These are phyloP conservation scores for Bellardia bayeri DNA, from an alignment of 2,888 invertebrate genomes.

Conservation along the genomic window DNA sequence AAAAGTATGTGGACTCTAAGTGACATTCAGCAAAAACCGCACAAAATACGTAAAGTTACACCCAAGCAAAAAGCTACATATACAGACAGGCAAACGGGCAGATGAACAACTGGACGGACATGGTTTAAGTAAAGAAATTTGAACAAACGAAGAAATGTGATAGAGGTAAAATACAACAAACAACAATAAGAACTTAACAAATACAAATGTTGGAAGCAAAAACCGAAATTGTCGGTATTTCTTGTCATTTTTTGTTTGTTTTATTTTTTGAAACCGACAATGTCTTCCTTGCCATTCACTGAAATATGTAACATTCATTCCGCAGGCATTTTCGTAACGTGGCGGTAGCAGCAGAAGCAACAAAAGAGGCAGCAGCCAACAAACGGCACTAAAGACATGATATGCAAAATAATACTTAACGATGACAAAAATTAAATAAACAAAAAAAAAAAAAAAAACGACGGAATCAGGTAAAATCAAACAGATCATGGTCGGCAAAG, in stretches of 20 bases:
- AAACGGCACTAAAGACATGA: conserved; percentile 43
- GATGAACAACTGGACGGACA: not conserved
- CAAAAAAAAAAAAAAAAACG: not conserved
- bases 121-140: conserved; percentile 54
- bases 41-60: conserved; percentile 44
- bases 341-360: conserved; percentile 36
- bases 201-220: conserved; percentile 42
- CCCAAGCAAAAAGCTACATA: not conserved
- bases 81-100: not conserved
- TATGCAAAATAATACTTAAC: conserved; percentile 65
- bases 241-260: conserved; percentile 37
- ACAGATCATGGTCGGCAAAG: not conserved
- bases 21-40: conserved; percentile 47
- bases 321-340: conserved; percentile 30
- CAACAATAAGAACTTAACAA: conserved; percentile 50
- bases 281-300: conserved; percentile 18
- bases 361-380: conserved; percentile 36
- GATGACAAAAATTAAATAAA: conserved; percentile 38
- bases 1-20: conserved; percentile 43
- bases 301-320: conserved; percentile 57
- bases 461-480: not conserved
- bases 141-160: conserved; percentile 59
- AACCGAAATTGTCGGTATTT: conserved; percentile 59
- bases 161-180: conserved; percentile 37
- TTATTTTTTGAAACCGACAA: conserved; percentile 25